Percentiles rank a stretch among this genome's conserved stretches.
phyloP scores from a whole-genome alignment of 2,113 vertebrate species.

The Centropus bengalensis region DNA sequence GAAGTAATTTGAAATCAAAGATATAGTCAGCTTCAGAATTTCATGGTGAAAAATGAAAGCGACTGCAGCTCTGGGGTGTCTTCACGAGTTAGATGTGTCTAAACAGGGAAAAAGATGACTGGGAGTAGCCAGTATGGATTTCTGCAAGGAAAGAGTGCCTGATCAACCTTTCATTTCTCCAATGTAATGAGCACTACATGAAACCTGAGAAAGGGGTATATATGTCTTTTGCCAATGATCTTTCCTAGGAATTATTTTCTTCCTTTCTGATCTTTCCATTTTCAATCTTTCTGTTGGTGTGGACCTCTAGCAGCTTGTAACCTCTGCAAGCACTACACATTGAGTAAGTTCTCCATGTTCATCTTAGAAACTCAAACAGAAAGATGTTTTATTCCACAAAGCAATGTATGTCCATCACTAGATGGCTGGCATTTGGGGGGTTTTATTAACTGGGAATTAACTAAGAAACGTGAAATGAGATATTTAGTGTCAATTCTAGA shows the following conservation, averaged over 20 bases:
- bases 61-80: neutral
- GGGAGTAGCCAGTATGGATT: neutral
- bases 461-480: neutral
- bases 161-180: neutral
- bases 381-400: neutral
- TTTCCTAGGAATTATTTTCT: neutral
- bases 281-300: neutral
- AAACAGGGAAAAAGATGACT: neutral
- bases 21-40: neutral
- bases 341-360: neutral
- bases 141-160: neutral
- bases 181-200: neutral
- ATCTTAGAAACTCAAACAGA: neutral
- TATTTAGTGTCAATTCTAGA: neutral
- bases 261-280: neutral
- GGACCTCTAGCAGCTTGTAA: neutral
- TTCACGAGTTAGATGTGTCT: neutral
- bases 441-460: neutral
- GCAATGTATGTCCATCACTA: neutral
- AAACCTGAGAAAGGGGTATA: neutral
- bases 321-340: neutral
- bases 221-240: neutral
- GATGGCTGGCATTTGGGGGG: accelerated
- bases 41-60: neutral
- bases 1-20: neutral